These are phyloP conservation scores for Micrasema longulum DNA, from an alignment of 1,140 invertebrate genomes.

Conservation along the genomic window DNA sequence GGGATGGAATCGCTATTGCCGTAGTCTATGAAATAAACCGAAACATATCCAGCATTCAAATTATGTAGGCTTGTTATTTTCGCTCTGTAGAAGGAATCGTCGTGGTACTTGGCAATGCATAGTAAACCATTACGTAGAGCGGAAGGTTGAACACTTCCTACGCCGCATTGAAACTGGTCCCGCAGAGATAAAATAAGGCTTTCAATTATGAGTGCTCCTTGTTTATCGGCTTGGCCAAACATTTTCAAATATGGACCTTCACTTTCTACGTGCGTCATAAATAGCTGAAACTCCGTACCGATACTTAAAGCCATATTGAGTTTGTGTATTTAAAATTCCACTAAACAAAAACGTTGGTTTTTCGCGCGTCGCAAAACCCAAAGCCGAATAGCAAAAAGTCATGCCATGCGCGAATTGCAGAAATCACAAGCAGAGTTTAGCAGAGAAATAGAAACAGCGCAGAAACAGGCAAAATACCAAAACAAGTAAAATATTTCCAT, in stretches of 20 bases:
- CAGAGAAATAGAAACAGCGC: no score
- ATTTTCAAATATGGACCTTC: conserved; percentile 75
- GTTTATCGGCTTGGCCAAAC: conserved; percentile 68
- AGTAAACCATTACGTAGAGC: conserved; percentile 66
- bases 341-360: not conserved
- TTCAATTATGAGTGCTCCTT: conserved; percentile 70
- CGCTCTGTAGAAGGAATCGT: conserved; percentile 73
- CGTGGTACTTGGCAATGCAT: conserved; percentile 75
- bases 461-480: no score
- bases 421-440: no score
- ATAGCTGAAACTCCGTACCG: conserved; percentile 59
- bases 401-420: not conserved
- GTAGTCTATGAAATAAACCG: conserved; percentile 78
- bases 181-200: conserved; percentile 63
- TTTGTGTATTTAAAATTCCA: not conserved
- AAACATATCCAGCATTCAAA: conserved; percentile 64
- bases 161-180: conserved; percentile 65
- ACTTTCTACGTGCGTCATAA: conserved; percentile 75
- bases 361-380: not conserved
- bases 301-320: conserved; percentile 17
- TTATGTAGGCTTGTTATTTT: conserved; percentile 67
- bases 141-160: conserved; percentile 58
- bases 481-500: no score
- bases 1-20: conserved; percentile 73
- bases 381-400: not conserved